These are phyloP conservation scores for Onychostoma macrolepis DNA, from an alignment of 2,113 vertebrate species.

Conservation along the genomic window DNA sequence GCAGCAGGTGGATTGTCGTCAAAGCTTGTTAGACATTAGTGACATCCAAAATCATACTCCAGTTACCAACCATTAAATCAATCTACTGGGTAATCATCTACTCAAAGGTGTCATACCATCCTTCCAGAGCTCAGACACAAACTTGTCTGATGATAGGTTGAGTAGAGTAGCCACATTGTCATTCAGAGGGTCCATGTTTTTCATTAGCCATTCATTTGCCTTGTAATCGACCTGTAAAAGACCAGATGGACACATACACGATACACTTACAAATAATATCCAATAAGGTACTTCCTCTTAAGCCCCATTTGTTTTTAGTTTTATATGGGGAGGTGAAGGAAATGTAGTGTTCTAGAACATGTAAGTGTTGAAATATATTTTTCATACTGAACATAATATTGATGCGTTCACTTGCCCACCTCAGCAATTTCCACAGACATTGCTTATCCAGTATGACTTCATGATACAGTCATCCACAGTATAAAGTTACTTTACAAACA, in stretches of 20 bases:
- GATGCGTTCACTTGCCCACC: background rate
- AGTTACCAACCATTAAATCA: background rate
- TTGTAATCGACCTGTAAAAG: slow-evolving; percentile 94
- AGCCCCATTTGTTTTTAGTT: background rate
- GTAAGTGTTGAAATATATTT: background rate
- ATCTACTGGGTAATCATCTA: background rate
- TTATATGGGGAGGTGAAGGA: background rate
- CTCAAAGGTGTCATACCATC: slow-evolving; percentile 82
- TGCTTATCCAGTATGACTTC: background rate
- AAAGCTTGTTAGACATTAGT: background rate
- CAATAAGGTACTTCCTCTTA: background rate
- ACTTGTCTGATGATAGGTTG: slow-evolving; percentile 95
- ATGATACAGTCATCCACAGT: background rate
- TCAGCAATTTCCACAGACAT: background rate
- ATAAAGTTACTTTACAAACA: background rate
- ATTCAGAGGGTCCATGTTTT: slow-evolving; percentile 98
- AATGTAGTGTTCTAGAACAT: background rate
- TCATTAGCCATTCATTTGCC: slow-evolving; percentile 97
- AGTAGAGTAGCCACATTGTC: slow-evolving; percentile 93
- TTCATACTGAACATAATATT: background rate
- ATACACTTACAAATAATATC: background rate
- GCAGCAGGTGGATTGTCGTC: slow-evolving; percentile 40
- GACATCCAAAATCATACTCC: background rate
- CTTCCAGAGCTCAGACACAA: slow-evolving; percentile 96
- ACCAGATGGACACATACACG: background rate